Evolutionary conservation across 2,113 vertebrate genomes (phyloP).

Genomic region (Apus apus): DNA sequence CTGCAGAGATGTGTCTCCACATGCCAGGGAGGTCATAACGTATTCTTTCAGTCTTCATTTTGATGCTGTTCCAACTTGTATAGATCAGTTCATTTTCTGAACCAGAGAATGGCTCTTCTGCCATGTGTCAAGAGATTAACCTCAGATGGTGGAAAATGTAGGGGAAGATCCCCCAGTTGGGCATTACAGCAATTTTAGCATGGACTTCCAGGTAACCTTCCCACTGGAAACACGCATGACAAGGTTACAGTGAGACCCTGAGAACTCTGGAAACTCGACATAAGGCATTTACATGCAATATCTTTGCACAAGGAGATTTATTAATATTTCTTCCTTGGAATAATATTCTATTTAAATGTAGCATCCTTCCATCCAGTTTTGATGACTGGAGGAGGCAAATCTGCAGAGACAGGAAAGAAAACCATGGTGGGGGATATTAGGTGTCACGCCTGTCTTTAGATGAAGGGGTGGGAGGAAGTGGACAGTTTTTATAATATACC

Average conservation of each 20-base stretch:
- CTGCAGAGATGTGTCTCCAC: background rate
- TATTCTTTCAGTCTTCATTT: background rate
- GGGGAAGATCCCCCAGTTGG: background rate
- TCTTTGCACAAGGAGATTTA: background rate
- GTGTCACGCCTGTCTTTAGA: background rate
- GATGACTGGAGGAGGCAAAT: background rate
- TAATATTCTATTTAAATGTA: background rate
- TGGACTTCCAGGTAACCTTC: background rate
- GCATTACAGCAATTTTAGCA: background rate
- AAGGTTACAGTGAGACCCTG: background rate
- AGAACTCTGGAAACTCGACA: background rate
- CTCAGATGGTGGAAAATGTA: background rate
- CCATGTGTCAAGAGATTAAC: background rate
- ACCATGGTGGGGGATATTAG: background rate
- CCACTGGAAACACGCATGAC: background rate
- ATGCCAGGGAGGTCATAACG: background rate
- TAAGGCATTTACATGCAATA: background rate
- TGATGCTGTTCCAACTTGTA: background rate
- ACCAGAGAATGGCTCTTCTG: background rate
- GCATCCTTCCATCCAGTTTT: background rate
- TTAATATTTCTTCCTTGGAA: background rate
- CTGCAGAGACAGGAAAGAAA: background rate
- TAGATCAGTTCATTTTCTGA: background rate
- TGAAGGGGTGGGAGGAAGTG: background rate
- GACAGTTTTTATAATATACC: background rate